These are phyloP conservation scores for human (Homo sapiens) DNA, from an alignment of 2,113 vertebrate species.

Conservation along the genomic window DNA sequence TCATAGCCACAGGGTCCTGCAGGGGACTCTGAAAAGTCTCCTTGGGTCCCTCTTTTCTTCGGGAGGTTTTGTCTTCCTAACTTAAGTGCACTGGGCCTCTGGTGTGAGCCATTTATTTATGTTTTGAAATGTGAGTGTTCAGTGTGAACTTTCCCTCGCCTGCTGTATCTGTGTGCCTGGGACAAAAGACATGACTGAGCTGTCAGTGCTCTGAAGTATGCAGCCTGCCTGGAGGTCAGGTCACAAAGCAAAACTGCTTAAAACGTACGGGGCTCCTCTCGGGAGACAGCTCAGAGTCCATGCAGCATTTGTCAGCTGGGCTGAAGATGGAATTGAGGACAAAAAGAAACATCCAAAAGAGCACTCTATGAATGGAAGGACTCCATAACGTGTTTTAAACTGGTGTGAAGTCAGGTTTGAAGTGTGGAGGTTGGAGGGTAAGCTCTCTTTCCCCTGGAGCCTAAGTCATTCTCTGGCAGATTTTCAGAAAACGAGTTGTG, in stretches of 20 bases:
- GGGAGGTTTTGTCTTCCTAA: conserved; percentile 55
- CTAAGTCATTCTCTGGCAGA: background rate
- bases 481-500: background rate
- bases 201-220: conserved; percentile 51
- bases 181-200: conserved; percentile 63
- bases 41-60: conserved; percentile 50
- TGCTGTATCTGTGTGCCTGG: conserved; percentile 52
- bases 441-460: background rate
- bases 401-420: conserved; percentile 58
- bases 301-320: conserved; percentile 65
- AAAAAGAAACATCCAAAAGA: conserved; percentile 67
- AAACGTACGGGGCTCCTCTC: conserved; percentile 46
- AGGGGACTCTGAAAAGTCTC: conserved; percentile 52
- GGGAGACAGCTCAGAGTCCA: conserved; percentile 69
- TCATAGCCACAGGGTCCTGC: background rate
- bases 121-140: conserved; percentile 67
- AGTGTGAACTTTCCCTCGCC: conserved; percentile 63
- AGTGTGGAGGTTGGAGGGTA: conserved; percentile 54
- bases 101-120: conserved; percentile 75
- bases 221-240: conserved; percentile 58
- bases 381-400: conserved; percentile 71
- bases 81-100: conserved; percentile 65
- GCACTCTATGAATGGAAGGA: conserved; percentile 61
- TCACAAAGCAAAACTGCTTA: conserved; percentile 62
- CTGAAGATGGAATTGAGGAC: conserved; percentile 74